Evolutionary conservation across 2,113 vertebrate genomes (phyloP).

Genomic region (Chamaea fasciata): DNA sequence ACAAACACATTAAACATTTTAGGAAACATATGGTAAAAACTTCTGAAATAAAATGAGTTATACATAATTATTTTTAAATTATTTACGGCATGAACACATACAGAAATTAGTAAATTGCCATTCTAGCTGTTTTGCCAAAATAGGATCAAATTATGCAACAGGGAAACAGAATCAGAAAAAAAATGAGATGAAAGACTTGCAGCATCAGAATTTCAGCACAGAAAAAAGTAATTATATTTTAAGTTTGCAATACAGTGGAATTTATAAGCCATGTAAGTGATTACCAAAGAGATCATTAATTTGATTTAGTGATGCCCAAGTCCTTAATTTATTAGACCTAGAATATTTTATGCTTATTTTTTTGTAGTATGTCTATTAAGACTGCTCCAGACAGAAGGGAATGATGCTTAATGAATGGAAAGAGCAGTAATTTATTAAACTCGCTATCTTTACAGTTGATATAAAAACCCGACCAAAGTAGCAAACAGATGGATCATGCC

Average conservation of each 20-base stretch:
- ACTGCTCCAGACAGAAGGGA: conserved; percentile 59
- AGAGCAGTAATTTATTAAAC: conserved; percentile 47
- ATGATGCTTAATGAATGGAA: conserved; percentile 32
- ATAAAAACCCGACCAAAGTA: conserved; percentile 46
- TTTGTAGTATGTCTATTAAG: conserved; percentile 17
- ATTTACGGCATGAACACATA: not conserved
- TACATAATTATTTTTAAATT: not conserved
- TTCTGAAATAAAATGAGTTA: conserved; percentile 7
- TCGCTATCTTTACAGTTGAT: conserved; percentile 30
- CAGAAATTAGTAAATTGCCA: not conserved
- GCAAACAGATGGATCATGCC: conserved; percentile 52
- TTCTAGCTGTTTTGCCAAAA: not conserved
- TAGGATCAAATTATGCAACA: not conserved
- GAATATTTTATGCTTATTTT: conserved; percentile 22
- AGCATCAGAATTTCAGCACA: conserved; percentile 12
- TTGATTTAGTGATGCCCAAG: conserved; percentile 26
- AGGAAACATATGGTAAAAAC: not conserved
- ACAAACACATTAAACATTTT: not conserved
- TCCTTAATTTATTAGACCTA: conserved; percentile 29
- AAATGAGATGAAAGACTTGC: not conserved
- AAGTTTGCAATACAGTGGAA: not conserved
- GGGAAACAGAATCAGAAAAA: conserved; percentile 28
- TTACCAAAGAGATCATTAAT: conserved; percentile 24
- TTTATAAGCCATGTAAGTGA: conserved; percentile 13
- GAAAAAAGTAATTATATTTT: not conserved